phyloP scores from a whole-genome alignment of 2,888 invertebrate species.

The Gymnoscelis rufifasciata region DNA sequence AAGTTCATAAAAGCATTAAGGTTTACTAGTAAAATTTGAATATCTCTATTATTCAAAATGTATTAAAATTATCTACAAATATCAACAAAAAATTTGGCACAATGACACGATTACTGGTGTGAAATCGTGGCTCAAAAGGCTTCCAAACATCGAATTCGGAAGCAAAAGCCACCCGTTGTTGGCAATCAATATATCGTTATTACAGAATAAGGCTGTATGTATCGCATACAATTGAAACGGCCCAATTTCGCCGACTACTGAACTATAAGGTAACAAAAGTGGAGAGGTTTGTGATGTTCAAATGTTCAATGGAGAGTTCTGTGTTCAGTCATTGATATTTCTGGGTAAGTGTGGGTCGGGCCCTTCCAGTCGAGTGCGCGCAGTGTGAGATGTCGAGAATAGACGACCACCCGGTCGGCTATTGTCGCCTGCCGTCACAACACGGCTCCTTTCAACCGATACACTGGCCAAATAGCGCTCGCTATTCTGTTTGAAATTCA shows the following conservation, averaged over 20 bases:
- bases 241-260: slow-evolving; percentile 58
- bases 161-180: slow-evolving; percentile 37
- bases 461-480: slow-evolving; percentile 8
- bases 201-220: slow-evolving; percentile 40
- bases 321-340: slow-evolving; percentile 56
- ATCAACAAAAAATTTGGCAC: slow-evolving; percentile 19
- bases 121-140: slow-evolving; percentile 42
- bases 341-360: slow-evolving; percentile 41
- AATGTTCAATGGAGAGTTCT: slow-evolving; percentile 36
- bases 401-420: slow-evolving; percentile 62
- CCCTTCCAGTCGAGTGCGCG: slow-evolving; percentile 60
- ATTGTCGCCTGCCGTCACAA: slow-evolving; percentile 58
- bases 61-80: slow-evolving; percentile 12
- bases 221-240: slow-evolving; percentile 58
- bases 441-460: slow-evolving; percentile 38
- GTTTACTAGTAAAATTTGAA: no score
- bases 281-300: slow-evolving; percentile 29
- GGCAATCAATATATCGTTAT: slow-evolving; percentile 46
- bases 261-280: slow-evolving; percentile 25
- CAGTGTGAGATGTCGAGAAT: slow-evolving; percentile 45
- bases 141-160: slow-evolving; percentile 42
- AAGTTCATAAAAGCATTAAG: no score
- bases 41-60: slow-evolving; percentile 8
- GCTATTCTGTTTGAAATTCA: background rate
- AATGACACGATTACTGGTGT: slow-evolving; percentile 34